Evolutionary conservation across 2,797 vertebrate species (phyloP), one percentile per base, ranked within the genome.

Genomic region (Peromyscus aztecus): DNA sequence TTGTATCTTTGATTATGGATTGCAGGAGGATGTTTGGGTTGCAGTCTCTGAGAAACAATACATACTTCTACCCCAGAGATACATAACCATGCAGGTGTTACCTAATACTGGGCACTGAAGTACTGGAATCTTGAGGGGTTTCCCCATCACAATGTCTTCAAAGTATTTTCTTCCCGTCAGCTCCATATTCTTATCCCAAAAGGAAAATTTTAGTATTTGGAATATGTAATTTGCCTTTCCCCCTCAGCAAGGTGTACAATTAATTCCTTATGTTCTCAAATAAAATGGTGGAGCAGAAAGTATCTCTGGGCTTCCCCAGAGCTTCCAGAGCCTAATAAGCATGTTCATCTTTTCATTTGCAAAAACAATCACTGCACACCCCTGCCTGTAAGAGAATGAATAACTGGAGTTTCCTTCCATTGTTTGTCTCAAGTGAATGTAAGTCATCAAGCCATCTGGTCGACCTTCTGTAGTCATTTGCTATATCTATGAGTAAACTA

Each of bases 101-200:
- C 94, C 67, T 92, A 78, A 94, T 84, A 90, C 14, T 27, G 1
- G 63, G 9, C 90, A 97, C 84, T 81, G 57, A 97, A 89, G n/a
- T 83, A 65, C 40, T 77, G 40, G 78, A 93, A 77, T 90, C 63
- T 89, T 96, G 49, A 85, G 29, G 13, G 2, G 2, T 57, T 29
- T 4, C 5, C 17, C 27, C n/a, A 57, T 69, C 34, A 83, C 69
- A 94, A 95, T 95, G 97, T 95, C 93, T 97, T 98, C 94, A 97
- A 97, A 92, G 52, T 83, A 96, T 98, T 97, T 97, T 95, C 94
- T 94, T 63, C 34, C 21, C 92, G 63, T 95, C 85, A 95, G 76
- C 78, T 96, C 46, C 76, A 89, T 90, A 46, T 37, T 89, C 73
- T 67, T 93, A 97, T 94, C 71, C 78, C 92, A 77, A 95, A 96